Percentiles rank a stretch among this genome's conserved stretches.
These are phyloP conservation scores for Scolopax mira DNA, from an alignment of 2,113 vertebrate genomes.

Conservation along the genomic window DNA sequence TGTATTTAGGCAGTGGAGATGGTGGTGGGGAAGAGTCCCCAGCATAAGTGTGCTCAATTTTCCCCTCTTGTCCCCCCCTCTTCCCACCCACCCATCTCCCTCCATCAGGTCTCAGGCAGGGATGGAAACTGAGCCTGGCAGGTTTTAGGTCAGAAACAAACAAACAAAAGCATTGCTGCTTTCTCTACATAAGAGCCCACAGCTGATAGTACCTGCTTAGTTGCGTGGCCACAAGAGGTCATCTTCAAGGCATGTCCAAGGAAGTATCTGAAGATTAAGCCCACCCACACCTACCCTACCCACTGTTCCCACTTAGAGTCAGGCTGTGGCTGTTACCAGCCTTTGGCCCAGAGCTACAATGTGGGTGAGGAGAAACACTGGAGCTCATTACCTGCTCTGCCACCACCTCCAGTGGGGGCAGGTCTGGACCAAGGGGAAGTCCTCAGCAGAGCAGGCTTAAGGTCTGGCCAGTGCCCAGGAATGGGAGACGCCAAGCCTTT, in stretches of 20 bases:
- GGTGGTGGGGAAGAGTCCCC: accelerated
- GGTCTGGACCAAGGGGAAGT: not conserved
- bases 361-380: not conserved
- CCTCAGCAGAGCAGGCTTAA: not conserved
- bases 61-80: not conserved
- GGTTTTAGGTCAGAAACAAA: not conserved
- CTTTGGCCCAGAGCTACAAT: not conserved
- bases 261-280: not conserved
- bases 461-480: not conserved
- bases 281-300: not conserved
- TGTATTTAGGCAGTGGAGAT: accelerated
- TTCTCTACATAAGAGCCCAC: not conserved
- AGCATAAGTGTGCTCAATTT: not conserved
- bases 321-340: not conserved
- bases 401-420: accelerated
- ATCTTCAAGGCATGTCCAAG: not conserved
- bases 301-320: not conserved
- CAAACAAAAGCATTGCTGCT: too few relatives aligned
- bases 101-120: not conserved
- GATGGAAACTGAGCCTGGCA: not conserved
- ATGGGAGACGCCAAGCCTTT: accelerated
- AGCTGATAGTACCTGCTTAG: not conserved
- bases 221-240: not conserved
- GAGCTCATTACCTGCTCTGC: not conserved
- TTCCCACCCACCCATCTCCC: not conserved